These are phyloP conservation scores for Grus americana DNA, from an alignment of 2,113 vertebrate species.

Conservation along the genomic window DNA sequence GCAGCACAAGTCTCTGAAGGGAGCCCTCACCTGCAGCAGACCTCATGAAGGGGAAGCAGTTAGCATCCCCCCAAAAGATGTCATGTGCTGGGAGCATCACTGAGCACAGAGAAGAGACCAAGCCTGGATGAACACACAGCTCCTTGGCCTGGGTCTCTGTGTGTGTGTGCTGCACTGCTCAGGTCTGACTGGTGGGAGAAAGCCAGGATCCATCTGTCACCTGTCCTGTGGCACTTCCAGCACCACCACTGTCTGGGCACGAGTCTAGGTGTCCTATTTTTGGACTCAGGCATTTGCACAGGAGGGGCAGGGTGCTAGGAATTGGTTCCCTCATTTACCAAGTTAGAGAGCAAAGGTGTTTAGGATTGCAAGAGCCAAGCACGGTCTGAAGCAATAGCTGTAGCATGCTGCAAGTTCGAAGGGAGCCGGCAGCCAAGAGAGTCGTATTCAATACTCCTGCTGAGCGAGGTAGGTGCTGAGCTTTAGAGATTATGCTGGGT, in stretches of 20 bases:
- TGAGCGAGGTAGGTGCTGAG: slow-evolving; percentile 16
- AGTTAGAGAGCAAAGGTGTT: slow-evolving; percentile 20
- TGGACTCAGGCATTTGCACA: not conserved
- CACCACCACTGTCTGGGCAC: not conserved
- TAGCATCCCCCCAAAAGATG: not conserved
- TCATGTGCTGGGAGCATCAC: not conserved
- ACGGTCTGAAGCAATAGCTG: not conserved
- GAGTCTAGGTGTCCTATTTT: slow-evolving; percentile 24
- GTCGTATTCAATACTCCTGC: not conserved
- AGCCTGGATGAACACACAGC: not conserved
- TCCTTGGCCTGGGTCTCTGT: not conserved
- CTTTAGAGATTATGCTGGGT: slow-evolving; percentile 33
- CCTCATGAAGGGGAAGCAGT: not conserved
- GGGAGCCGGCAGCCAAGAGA: not conserved
- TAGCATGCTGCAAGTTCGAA: slow-evolving; percentile 26
- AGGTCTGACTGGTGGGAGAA: not conserved
- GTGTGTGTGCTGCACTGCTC: not conserved
- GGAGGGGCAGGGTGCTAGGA: not conserved
- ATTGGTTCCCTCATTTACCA: not conserved
- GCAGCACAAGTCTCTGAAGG: not conserved
- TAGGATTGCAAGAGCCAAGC: not conserved
- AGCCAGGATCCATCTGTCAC: slow-evolving; percentile 14
- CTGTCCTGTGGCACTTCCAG: slow-evolving; percentile 4
- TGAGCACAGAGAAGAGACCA: not conserved
- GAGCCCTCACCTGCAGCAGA: not conserved